Conservation (phyloP, 35 echinoderm and acorn worm genomes). For the Nesometra sesokonis region DNA sequence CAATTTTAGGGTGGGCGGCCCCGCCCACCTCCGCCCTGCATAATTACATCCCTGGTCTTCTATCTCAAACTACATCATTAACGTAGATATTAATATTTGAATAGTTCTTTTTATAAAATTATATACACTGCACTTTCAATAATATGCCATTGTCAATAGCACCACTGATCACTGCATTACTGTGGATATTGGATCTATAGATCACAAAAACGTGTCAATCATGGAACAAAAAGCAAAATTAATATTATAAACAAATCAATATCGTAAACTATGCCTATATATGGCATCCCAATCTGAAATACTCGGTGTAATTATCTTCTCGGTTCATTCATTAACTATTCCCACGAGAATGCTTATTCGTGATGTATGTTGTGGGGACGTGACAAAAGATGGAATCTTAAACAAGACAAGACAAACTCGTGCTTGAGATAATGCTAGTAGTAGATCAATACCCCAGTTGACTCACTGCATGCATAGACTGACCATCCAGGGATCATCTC, state of each 20-base stretch:
- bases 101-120: too few relatives aligned
- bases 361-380: background rate
- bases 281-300: background rate
- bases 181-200: too few relatives aligned
- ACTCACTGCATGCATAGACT: background rate
- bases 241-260: background rate
- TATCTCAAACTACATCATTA: too few relatives aligned
- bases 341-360: background rate
- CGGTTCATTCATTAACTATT: background rate
- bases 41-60: too few relatives aligned
- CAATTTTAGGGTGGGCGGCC: too few relatives aligned
- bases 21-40: too few relatives aligned
- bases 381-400: background rate
- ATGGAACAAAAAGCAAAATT: too few relatives aligned
- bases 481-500: background rate
- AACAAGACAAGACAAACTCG: background rate
- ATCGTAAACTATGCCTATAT: background rate
- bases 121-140: too few relatives aligned
- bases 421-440: background rate
- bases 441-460: background rate
- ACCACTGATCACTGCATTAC: too few relatives aligned
- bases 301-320: background rate
- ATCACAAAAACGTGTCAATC: too few relatives aligned
- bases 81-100: too few relatives aligned
- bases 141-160: too few relatives aligned